These are phyloP conservation scores for Alaudala cheleensis DNA, from an alignment of 2,113 vertebrate genomes.

Conservation along the genomic window DNA sequence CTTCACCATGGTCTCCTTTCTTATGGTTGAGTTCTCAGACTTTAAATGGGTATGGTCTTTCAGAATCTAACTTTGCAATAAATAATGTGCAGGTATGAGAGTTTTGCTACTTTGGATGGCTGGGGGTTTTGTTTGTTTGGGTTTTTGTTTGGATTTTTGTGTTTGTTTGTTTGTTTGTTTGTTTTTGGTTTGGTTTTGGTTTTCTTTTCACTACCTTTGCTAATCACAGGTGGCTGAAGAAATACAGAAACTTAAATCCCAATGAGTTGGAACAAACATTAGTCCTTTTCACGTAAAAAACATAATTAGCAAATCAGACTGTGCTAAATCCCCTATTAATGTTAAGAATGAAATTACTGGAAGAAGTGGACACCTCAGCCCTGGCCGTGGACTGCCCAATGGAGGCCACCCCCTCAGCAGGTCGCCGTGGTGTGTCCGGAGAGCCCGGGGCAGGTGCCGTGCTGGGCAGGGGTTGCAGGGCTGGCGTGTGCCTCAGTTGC, in stretches of 20 bases:
- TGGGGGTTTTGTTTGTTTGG: background rate
- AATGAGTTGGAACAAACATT: background rate
- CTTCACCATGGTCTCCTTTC: background rate
- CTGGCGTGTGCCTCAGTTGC: background rate
- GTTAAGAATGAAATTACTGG: background rate
- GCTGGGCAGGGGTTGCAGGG: background rate
- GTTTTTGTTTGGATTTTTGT: background rate
- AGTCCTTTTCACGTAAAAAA: background rate
- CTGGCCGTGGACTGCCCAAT: background rate
- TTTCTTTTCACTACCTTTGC: background rate
- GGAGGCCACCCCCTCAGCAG: background rate
- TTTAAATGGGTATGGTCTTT: background rate
- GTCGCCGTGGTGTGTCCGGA: background rate
- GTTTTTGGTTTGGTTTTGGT: background rate
- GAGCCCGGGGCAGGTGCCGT: accelerated
- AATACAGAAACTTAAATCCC: background rate
- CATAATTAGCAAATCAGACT: background rate
- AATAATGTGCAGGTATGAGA: background rate
- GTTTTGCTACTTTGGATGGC: background rate
- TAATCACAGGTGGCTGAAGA: background rate
- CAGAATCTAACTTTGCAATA: background rate
- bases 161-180: no score
- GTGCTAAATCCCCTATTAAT: background rate
- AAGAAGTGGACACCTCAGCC: background rate
- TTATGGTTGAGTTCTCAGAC: background rate